Evolutionary conservation across 2,113 vertebrate genomes (phyloP).

Genomic region (Myxocyprinus asiaticus): DNA sequence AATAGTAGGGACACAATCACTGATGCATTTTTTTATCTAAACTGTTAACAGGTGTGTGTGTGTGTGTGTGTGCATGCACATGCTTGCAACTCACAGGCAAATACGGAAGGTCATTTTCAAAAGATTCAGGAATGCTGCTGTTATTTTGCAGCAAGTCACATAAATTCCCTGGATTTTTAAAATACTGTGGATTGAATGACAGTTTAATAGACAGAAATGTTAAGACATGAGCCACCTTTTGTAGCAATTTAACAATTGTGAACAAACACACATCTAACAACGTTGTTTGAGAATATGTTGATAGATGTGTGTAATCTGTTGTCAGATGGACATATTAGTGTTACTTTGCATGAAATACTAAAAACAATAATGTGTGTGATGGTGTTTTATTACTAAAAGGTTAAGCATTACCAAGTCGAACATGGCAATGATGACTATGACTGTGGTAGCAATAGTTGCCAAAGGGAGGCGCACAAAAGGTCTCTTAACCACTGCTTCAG

Average conservation of each 20-base stretch:
- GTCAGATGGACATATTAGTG: too few relatives aligned
- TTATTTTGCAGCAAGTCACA: slow-evolving; percentile 29
- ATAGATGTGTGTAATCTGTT: too few relatives aligned
- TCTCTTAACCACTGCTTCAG: slow-evolving; percentile 82
- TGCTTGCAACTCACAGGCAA: slow-evolving; percentile 71
- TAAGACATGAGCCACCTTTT: too few relatives aligned
- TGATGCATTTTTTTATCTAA: too few relatives aligned
- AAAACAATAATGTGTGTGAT: background rate
- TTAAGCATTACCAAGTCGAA: slow-evolving; percentile 83
- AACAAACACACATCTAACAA: too few relatives aligned
- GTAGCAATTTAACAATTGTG: too few relatives aligned
- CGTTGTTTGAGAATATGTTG: too few relatives aligned
- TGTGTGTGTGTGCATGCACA: background rate
- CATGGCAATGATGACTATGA: slow-evolving; percentile 82
- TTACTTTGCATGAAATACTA: too few relatives aligned
- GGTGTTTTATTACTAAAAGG: background rate
- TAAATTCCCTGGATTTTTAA: background rate
- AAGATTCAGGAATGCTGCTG: slow-evolving; percentile 15
- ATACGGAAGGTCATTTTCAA: slow-evolving; percentile 48
- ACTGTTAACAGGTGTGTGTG: background rate
- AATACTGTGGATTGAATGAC: slow-evolving; percentile 61
- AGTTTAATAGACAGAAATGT: background rate
- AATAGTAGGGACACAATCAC: too few relatives aligned
- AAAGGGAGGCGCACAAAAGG: slow-evolving; percentile 85
- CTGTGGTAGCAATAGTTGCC: slow-evolving; percentile 77